Evolutionary conservation across 2,797 vertebrate species (phyloP).

Genomic region (Neomorphus geoffroyi): DNA sequence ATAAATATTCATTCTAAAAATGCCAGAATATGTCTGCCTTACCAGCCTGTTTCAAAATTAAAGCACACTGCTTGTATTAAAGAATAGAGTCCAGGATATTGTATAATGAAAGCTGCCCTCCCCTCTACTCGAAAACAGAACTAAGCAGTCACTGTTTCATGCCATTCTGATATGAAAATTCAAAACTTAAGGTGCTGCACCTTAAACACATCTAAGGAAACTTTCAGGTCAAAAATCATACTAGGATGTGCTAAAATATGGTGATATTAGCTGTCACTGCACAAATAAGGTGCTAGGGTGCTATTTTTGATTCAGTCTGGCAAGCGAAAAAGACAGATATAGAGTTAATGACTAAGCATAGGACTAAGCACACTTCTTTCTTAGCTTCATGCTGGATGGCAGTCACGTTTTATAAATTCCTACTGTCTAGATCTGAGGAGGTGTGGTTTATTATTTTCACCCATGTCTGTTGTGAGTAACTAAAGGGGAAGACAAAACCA

Average conservation of each 20-base stretch:
- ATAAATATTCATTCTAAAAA: conserved; percentile 41
- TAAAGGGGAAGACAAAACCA: not conserved
- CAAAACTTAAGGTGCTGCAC: not conserved
- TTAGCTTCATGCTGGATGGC: not conserved
- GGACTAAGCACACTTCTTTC: not conserved
- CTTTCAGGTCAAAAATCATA: not conserved
- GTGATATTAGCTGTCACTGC: not conserved
- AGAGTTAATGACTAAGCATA: conserved; percentile 23
- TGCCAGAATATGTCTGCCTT: not conserved
- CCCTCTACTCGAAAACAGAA: not conserved
- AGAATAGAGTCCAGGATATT: not conserved
- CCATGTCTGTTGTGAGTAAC: not conserved
- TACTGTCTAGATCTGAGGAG: not conserved
- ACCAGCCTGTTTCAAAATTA: not conserved
- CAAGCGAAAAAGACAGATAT: not conserved
- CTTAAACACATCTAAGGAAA: not conserved
- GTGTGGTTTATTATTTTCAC: not conserved
- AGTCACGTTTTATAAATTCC: conserved; percentile 4
- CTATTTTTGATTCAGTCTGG: conserved; percentile 12
- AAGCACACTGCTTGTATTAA: not conserved
- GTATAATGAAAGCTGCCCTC: not conserved
- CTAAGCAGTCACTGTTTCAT: not conserved
- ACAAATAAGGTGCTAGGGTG: not conserved
- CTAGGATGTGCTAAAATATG: not conserved
- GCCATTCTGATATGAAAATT: not conserved